Base-by-base conservation (phyloP, 2,888 invertebrate species). In the Tenthredo notha region DNA sequence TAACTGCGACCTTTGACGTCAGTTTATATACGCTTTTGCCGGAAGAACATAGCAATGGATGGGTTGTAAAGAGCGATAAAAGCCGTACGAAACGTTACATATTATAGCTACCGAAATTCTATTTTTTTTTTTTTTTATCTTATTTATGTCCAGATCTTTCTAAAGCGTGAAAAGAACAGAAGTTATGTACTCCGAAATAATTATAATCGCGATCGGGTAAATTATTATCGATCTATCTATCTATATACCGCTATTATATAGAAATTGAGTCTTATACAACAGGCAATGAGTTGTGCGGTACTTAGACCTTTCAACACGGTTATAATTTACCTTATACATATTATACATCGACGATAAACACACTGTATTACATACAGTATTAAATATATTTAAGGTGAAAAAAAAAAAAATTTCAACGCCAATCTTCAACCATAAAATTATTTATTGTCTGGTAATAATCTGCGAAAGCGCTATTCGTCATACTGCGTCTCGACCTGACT, bases 1-100 rank as follows among this genome's bases (percentile, higher is more conserved):
- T 83, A 83, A 83, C 83, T 83, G 83, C 70, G 65, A 83, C 83
- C 83, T 83, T 70, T 83, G 83, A 83, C 83, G 61, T 70, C 47
- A 61, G 83, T 70, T 70, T 70, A 40, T 61, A 61, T 18, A 70
- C 70, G 18, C n/a, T 83, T 83, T 83, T 83, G 61, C 83, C 83
- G 47, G 47, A 83, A 43, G 10, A 74, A 50, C 77, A 37, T 29
- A 7, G 18, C 15, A 10, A 61, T 33, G 61, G 61, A 80, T 40
- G 80, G 80, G 58, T 80, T 80, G 25, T 80, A 61, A 80, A 80
- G 58, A 58, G 10, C 21, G n/a, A 61, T 58, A 80, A 61, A 61
- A 33, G 61, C 40, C 21, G 50, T 33, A 61, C 25, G 80, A 25
- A 33, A 40, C 18, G 0, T 61, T 21, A 21, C 12, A 40, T 33